phyloP scores from a whole-genome alignment of 2,888 invertebrate genomes.

The Darwinula stevensoni region DNA sequence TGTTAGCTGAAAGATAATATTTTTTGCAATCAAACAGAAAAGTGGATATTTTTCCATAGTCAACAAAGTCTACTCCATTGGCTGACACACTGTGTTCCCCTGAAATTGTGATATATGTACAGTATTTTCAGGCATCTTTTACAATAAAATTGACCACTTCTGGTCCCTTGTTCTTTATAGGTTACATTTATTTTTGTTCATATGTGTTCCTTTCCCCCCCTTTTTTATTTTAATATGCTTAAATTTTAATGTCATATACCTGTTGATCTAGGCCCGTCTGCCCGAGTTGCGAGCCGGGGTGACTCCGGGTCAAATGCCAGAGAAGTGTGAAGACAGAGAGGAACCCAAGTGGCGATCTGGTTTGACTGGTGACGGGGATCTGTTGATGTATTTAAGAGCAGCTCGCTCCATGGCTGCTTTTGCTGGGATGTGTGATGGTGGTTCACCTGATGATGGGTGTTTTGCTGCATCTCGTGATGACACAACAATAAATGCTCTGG shows the following conservation, averaged over 20 bases:
- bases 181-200: too few species aligned
- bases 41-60: too few species aligned
- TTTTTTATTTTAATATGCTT: neutral
- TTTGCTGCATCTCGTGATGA: constrained; percentile 87
- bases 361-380: constrained; percentile 69
- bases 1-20: too few species aligned
- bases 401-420: constrained; percentile 95
- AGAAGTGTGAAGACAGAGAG: constrained; percentile 31
- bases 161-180: too few species aligned
- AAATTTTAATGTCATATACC: neutral
- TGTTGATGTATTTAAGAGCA: constrained; percentile 87
- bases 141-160: too few species aligned
- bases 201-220: too few species aligned
- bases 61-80: too few species aligned
- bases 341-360: constrained; percentile 83
- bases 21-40: too few species aligned
- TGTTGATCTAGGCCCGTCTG: constrained; percentile 23
- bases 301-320: constrained; percentile 17
- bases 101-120: too few species aligned
- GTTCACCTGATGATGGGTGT: constrained; percentile 86
- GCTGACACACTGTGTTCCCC: too few species aligned
- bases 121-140: too few species aligned
- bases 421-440: constrained; percentile 96
- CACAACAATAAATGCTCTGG: constrained; percentile 85
- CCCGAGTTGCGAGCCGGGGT: constrained; percentile 23